phyloP scores from a whole-genome alignment of 2,113 vertebrate genomes.

The Leptodactylus fuscus region DNA sequence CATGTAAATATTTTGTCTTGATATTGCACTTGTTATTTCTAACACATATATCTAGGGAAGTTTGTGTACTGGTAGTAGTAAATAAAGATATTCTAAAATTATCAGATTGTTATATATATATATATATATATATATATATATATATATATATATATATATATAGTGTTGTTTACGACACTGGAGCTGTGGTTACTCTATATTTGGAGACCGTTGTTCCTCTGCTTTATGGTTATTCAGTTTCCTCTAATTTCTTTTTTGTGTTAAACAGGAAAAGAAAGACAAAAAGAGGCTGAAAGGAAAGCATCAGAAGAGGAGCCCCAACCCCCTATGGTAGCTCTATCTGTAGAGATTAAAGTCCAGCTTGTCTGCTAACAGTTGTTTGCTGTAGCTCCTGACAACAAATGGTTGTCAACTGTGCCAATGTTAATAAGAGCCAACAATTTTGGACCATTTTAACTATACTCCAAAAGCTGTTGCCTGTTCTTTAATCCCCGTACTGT shows the following conservation, averaged over 20 bases:
- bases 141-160: no score
- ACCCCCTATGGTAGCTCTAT: constrained; percentile 65
- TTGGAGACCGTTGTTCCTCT: neutral
- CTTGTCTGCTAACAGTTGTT: constrained; percentile 72
- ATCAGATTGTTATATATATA: no score
- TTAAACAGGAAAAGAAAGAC: constrained; percentile 69
- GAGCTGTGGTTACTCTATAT: neutral
- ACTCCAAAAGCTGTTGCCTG: neutral
- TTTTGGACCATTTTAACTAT: neutral
- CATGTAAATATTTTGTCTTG: no score
- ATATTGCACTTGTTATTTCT: no score
- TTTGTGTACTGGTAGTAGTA: no score
- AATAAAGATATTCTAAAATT: no score
- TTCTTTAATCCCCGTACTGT: neutral
- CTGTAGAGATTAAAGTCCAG: constrained; percentile 78
- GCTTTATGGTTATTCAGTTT: neutral
- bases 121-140: no score
- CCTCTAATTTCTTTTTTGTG: neutral
- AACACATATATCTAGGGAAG: no score
- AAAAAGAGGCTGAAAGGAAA: neutral
- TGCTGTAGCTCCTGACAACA: neutral
- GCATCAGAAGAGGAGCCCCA: neutral
- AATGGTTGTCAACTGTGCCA: neutral
- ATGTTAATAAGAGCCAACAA: neutral
- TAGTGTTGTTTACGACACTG: no score